phyloP scores from a whole-genome alignment of 2,113 vertebrate species.

The Cricetomys ansorgei region DNA sequence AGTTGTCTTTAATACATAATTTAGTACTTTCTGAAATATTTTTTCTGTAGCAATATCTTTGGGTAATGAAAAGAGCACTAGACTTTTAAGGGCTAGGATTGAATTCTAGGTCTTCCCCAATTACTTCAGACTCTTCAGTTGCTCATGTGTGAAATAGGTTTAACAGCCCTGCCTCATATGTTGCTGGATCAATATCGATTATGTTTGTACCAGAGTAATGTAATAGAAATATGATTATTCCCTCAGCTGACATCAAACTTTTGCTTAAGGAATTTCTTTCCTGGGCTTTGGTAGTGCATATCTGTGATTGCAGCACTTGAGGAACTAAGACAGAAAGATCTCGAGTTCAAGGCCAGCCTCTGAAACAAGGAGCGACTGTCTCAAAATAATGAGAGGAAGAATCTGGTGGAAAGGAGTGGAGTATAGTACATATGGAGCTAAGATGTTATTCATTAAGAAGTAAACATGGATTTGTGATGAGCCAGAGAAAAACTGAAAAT shows the following conservation, averaged over 20 bases:
- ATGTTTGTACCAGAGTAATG: background rate
- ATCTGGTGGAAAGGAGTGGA: background rate
- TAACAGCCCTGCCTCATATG: background rate
- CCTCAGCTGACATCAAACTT: background rate
- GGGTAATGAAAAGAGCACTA: background rate
- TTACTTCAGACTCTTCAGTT: background rate
- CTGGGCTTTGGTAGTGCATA: background rate
- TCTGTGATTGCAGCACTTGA: background rate
- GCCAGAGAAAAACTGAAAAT: background rate
- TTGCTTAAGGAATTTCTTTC: background rate
- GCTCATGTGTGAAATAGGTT: background rate
- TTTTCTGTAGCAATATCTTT: background rate
- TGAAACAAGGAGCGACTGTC: background rate
- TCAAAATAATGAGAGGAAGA: background rate
- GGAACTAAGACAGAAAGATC: background rate
- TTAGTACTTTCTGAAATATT: slow-evolving; percentile 23
- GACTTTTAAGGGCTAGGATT: background rate
- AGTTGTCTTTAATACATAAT: background rate
- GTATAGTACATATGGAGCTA: background rate
- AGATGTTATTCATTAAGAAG: slow-evolving; percentile 6
- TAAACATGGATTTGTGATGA: background rate
- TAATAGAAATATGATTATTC: slow-evolving; percentile 16
- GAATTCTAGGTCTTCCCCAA: background rate
- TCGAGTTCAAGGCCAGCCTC: background rate
- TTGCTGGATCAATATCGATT: background rate